phyloP scores from a whole-genome alignment of 1,140 invertebrate genomes.

The Phymastichus coffea region DNA sequence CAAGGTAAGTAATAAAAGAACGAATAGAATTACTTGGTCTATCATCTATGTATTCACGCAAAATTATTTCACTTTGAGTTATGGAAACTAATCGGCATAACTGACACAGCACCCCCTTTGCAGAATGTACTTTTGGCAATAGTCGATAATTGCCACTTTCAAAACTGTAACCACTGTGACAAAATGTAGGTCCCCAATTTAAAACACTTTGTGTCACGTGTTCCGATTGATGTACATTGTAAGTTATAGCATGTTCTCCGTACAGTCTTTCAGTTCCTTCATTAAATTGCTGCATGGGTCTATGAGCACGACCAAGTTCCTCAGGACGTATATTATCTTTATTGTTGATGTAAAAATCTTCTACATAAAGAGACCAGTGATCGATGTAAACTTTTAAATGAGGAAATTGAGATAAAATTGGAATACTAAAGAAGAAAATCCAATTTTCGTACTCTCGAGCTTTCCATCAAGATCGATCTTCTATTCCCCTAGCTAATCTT shows the following conservation, averaged over 20 bases:
- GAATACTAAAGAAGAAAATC: slow-evolving; percentile 24
- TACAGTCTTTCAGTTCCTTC: slow-evolving; percentile 8
- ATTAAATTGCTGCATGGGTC: not conserved
- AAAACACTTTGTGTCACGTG: slow-evolving; percentile 25
- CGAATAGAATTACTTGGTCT: too few relatives aligned
- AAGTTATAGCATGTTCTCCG: slow-evolving; percentile 14
- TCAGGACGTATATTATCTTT: slow-evolving; percentile 10
- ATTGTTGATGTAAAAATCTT: slow-evolving; percentile 17
- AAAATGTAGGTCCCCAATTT: slow-evolving; percentile 27
- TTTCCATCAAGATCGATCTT: slow-evolving; percentile 19
- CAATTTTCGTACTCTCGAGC: slow-evolving; percentile 26
- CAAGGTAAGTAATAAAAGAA: too few relatives aligned
- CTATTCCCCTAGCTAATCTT: slow-evolving; percentile 6
- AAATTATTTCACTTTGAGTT: not conserved
- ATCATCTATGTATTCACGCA: too few relatives aligned
- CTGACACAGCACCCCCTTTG: slow-evolving; percentile 29
- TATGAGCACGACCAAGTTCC: not conserved
- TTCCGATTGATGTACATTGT: too few relatives aligned
- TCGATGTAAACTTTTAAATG: not conserved
- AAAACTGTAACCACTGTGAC: slow-evolving; percentile 25
- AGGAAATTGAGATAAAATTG: slow-evolving; percentile 8
- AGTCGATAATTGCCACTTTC: slow-evolving; percentile 24
- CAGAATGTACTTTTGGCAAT: slow-evolving; percentile 19
- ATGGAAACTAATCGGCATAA: slow-evolving; percentile 19
- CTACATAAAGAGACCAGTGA: slow-evolving; percentile 22